Evolutionary conservation across 2,888 invertebrate genomes (phyloP).

Genomic region (Nemotelus pantherinus): DNA sequence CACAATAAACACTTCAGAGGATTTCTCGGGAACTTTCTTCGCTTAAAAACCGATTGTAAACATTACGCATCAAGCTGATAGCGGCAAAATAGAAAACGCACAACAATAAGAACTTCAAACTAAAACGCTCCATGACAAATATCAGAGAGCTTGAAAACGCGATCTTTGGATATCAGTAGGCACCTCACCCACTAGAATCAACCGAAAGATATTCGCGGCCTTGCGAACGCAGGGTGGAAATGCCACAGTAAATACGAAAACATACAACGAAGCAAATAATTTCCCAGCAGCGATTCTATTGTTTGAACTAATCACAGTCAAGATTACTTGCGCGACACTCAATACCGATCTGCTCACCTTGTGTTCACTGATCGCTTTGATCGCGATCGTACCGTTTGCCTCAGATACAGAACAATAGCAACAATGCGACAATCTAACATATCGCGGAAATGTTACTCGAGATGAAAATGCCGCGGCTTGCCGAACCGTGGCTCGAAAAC

Average conservation of each 20-base stretch:
- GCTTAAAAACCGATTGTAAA: constrained; percentile 32
- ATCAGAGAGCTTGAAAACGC: neutral
- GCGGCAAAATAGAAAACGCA: constrained; percentile 55
- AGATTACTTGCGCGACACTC: constrained; percentile 11
- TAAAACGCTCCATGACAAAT: constrained; percentile 54
- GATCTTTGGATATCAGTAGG: neutral
- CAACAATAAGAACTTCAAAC: constrained; percentile 54
- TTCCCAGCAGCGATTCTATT: neutral
- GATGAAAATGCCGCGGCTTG: neutral
- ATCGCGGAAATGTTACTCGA: constrained; percentile 28
- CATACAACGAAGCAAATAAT: neutral
- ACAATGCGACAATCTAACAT: constrained; percentile 23
- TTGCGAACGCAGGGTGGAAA: neutral
- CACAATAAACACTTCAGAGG: neutral
- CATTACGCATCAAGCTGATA: constrained; percentile 47
- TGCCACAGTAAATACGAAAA: neutral
- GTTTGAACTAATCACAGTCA: constrained; percentile 14
- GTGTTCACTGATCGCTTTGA: neutral
- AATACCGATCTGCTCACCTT: constrained; percentile 25
- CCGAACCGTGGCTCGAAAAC: constrained; percentile 34
- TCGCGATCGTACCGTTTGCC: neutral
- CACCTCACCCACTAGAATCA: neutral
- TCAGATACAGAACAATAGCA: neutral
- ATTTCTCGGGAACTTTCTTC: constrained; percentile 10
- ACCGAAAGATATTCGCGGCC: neutral